Evolutionary conservation across 2,797 vertebrate genomes (phyloP), one percentile per base, ranked within the genome.

Genomic region (Pempheris klunzingeri): DNA sequence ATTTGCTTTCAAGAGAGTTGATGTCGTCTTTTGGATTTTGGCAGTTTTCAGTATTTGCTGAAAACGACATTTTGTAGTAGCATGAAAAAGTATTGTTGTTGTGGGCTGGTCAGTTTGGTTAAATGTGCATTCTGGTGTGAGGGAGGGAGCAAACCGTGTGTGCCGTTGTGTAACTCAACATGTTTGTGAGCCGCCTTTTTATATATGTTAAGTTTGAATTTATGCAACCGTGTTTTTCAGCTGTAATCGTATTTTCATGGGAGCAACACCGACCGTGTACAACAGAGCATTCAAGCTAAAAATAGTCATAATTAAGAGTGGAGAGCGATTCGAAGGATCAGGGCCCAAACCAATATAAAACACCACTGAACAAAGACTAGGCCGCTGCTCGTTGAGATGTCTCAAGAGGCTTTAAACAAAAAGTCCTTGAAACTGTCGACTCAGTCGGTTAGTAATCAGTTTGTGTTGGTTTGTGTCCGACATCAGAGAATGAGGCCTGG

Each of bases 241-340:
- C 26, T 71, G 18, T 74, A 72, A 76, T 78, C 30, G 2, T 53
- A 64, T 71, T 74, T 49, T 70, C 34, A n/a, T 4, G 1, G 28
- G 30, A 55, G 32, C 43, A 0, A 7, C 36, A 7, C 4, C 0
- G 30, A 54, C 68, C 0, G 20, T 36, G 46, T 44, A 43, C 63
- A 74, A 52, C 13, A 15, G 62, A 20, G 26, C 32, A 69, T 78
- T 75, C 41, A 74, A 32, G 63, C 17, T 74, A 59, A 71, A 77
- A 81, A 76, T 74, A 79, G 61, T 52, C 58, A n/a, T 30, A 20
- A 82, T 76, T 73, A 52, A 36, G 59, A 71, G 59, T 0, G 34
- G 52, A 58, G 50, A 65, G 20, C 43, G 57, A 69, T 72, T 15
- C 46, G 3, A 59, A 39, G 65, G 62, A 75, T 81, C 50, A 74